These are phyloP conservation scores for Melanostoma mellinum DNA, from an alignment of 2,888 invertebrate genomes.

Conservation along the genomic window DNA sequence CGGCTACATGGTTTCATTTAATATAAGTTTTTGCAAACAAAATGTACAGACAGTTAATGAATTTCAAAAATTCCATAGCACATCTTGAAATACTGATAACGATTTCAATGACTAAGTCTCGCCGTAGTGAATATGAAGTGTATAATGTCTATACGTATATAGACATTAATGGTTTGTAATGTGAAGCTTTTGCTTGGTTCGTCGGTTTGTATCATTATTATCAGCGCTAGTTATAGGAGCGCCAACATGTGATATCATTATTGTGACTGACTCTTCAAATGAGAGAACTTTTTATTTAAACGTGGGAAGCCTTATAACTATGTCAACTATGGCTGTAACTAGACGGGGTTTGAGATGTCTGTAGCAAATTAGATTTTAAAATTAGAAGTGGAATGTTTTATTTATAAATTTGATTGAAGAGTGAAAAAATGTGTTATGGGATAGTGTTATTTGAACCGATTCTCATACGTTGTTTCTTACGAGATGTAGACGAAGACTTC, in stretches of 20 bases:
- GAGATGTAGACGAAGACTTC: too few species aligned
- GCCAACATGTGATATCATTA: constrained; percentile 4
- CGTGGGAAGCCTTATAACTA: neutral
- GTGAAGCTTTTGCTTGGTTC: neutral
- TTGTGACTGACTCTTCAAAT: neutral
- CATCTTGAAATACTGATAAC: constrained; percentile 6
- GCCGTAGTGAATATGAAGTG: neutral
- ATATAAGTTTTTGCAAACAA: neutral
- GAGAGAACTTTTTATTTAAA: neutral
- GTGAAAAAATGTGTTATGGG: too few species aligned
- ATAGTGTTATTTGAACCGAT: too few species aligned
- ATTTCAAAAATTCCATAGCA: neutral
- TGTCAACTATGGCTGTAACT: neutral
- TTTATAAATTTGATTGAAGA: constrained; percentile 8
- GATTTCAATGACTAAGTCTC: neutral
- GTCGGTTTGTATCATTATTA: too few species aligned
- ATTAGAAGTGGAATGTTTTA: constrained; percentile 28
- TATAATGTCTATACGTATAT: neutral
- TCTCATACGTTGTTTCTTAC: too few species aligned
- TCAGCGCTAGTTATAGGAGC: too few species aligned
- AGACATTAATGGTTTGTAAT: neutral
- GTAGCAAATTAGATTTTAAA: too few species aligned
- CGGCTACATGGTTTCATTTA: too few species aligned
- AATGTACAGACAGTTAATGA: neutral
- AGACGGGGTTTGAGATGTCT: too few species aligned